Evolutionary conservation across 2,113 vertebrate species (phyloP).

Genomic region (Corythornis cristatus): DNA sequence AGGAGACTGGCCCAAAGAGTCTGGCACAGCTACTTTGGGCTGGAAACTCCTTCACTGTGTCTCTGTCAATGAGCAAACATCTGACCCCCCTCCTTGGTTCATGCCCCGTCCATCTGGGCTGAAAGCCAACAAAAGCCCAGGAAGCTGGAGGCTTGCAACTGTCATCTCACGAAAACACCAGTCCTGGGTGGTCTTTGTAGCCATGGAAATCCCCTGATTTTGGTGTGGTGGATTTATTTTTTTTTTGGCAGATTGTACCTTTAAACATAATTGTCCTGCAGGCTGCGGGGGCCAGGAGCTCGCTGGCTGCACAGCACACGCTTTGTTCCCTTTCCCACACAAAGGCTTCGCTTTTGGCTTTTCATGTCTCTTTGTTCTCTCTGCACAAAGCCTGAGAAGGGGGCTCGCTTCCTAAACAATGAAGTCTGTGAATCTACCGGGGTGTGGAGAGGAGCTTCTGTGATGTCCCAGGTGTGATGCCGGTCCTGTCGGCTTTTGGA

Average conservation of each 20-base stretch:
- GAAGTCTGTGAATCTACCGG: not conserved
- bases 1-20: not conserved
- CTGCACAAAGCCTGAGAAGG: slow-evolving; percentile 21
- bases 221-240: not conserved
- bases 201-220: slow-evolving; percentile 40
- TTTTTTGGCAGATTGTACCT: slow-evolving; percentile 23
- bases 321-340: slow-evolving; percentile 43
- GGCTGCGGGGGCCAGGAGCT: slow-evolving; percentile 8
- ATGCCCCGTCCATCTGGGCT: not conserved
- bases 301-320: not conserved
- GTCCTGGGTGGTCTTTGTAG: slow-evolving; percentile 24
- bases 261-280: slow-evolving; percentile 15
- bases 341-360: slow-evolving; percentile 40
- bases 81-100: not conserved
- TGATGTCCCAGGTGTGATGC: not conserved
- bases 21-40: not conserved
- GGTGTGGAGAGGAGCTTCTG: not conserved
- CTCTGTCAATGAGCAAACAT: not conserved
- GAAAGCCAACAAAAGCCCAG: not conserved
- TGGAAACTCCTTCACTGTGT: not conserved
- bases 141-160: not conserved
- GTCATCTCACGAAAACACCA: not conserved
- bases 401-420: not conserved
- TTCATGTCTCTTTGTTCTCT: slow-evolving; percentile 47
- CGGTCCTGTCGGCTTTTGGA: not conserved